phyloP scores from a whole-genome alignment of 2,888 invertebrate species.

The Amblyjoppa proteus region DNA sequence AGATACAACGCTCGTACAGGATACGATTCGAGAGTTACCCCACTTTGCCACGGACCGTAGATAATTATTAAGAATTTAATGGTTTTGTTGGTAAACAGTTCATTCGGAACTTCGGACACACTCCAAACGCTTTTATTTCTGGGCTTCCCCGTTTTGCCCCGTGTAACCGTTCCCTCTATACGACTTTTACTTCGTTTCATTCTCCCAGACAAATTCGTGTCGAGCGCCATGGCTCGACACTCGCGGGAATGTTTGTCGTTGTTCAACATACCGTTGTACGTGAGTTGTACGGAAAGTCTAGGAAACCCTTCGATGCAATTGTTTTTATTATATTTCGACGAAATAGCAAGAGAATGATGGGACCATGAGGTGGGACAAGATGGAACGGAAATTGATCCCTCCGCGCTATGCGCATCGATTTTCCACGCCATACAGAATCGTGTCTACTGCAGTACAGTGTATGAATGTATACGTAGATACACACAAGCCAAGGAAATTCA shows the following conservation, averaged over 20 bases:
- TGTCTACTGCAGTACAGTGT: neutral
- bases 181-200: no score
- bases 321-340: neutral
- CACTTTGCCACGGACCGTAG: no score
- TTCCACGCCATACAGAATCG: neutral
- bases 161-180: no score
- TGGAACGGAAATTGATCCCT: constrained; percentile 4
- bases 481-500: neutral
- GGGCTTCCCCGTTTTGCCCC: no score
- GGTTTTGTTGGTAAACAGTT: no score
- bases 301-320: neutral
- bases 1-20: no score
- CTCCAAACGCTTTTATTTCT: no score
- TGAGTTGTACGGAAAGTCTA: neutral
- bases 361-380: neutral
- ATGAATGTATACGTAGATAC: neutral
- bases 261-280: constrained; percentile 31
- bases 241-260: neutral
- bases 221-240: neutral
- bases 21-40: no score
- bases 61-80: no score
- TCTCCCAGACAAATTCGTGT: no score
- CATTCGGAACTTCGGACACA: no score
- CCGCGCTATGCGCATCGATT: neutral
- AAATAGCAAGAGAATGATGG: neutral